Conservation (phyloP, 2,113 vertebrate species). For the Proterorhinus semilunaris region DNA sequence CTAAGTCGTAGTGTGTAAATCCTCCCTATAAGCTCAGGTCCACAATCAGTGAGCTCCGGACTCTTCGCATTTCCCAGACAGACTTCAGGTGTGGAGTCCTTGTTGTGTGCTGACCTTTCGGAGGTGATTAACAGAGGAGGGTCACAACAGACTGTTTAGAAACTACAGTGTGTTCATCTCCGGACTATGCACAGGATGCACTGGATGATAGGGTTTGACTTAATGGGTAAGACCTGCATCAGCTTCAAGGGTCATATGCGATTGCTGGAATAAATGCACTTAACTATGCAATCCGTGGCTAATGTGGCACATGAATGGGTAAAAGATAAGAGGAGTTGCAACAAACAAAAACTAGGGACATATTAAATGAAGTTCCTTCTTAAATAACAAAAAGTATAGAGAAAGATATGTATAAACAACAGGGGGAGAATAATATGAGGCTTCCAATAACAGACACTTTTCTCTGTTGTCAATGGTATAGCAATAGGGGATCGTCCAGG, state of each 20-base stretch:
- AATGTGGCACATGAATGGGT: not conserved
- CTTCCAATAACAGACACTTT: too few relatives aligned
- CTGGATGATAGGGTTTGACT: conserved; percentile 23
- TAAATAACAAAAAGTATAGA: too few relatives aligned
- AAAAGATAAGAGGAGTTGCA: too few relatives aligned
- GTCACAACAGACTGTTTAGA: not conserved
- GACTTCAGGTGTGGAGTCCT: conserved; percentile 33
- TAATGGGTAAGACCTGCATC: conserved; percentile 32
- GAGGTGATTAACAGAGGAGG: not conserved
- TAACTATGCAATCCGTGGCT: conserved; percentile 14
- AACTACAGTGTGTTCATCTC: not conserved
- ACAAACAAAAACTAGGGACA: too few relatives aligned
- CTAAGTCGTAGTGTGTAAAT: conserved; percentile 76
- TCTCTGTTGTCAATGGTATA: too few relatives aligned
- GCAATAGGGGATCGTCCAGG: too few relatives aligned
- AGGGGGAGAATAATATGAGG: too few relatives aligned
- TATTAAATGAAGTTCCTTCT: too few relatives aligned
- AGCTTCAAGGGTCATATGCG: conserved; percentile 27
- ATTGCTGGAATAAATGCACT: conserved; percentile 14
- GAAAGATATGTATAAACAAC: too few relatives aligned
- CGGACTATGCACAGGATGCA: not conserved
- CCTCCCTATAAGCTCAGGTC: conserved; percentile 54
- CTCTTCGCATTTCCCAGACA: not conserved
- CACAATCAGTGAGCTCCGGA: conserved; percentile 36
- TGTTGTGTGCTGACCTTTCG: conserved; percentile 12